Base-by-base conservation (phyloP, 2,888 invertebrate genomes). In the Omphaloscelis lunosa region DNA sequence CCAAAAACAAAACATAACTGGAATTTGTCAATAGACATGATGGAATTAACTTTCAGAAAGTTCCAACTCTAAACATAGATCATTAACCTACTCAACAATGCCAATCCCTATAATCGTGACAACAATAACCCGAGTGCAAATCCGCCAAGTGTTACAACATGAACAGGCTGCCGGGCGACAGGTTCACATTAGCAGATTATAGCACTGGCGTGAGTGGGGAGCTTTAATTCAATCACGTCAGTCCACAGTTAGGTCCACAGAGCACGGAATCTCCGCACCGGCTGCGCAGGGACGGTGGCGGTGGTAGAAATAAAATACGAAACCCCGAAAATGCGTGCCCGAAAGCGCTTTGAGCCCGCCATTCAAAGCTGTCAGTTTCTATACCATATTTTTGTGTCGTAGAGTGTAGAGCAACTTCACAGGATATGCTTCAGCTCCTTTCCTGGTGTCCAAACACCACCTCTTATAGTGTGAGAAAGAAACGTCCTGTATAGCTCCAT, bases 171-270 rank as follows among this genome's bases (percentile, higher is more conserved):
- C 20, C 62, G n/a, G 23, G 39, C 70, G 83, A 67, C 83, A 72
- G 66, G 59, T 78, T 77, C 75, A 69, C 66, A 76, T 86, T 79
- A 83, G 59, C 62, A 66, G 77, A 80, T 78, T 78, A 82, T 78
- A 56, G 71, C 59, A 9, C n/a, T 34, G 41, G 41, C 41, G 74
- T 76, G 80, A 77, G 67, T 72, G 66, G 45, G 41, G 63, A 68
- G 80, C 75, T 73, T 75, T 86, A 82, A 87, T 83, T 77, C 56
- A 83, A 83, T 85, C 77, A 53, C 59, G 78, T 58, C 73, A 76
- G 51, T 70, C 63, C 39, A 48, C 58, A 51, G 63, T 61, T 56
- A 51, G 9, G 17, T n/a, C 51, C 67, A 68, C 11, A 68, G 56
- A n/a, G 68, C 11, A 17, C 34, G 17, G 23, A 3, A 56, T 34